A percentile compares a stretch with the other conserved stretches of the same genome.
Conservation (phyloP, 2,797 vertebrate genomes). For the Podarcis lilfordi region DNA sequence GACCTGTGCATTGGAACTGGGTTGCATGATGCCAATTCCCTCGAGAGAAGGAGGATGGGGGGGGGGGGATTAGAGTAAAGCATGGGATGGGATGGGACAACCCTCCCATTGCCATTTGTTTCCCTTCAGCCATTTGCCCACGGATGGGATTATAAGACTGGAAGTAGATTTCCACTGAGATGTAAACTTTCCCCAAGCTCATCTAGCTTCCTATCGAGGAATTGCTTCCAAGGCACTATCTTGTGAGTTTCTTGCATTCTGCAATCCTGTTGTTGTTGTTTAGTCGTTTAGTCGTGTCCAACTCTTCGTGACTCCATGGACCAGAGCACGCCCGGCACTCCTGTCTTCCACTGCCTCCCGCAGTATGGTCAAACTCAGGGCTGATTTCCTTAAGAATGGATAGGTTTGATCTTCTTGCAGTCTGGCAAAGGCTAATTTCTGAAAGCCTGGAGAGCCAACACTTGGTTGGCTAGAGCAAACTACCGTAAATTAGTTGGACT, state of each 20-base stretch:
- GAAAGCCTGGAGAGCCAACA: background rate
- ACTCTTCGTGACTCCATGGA: too few relatives aligned
- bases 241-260: background rate
- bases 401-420: too few relatives aligned
- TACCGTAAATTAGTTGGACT: background rate
- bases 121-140: background rate
- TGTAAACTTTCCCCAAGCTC: background rate
- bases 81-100: background rate
- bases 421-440: background rate
- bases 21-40: background rate
- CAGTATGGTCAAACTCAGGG: too few relatives aligned
- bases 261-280: too few relatives aligned
- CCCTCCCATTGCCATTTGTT: background rate
- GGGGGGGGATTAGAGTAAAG: background rate
- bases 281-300: too few relatives aligned
- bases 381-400: too few relatives aligned
- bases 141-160: background rate
- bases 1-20: background rate
- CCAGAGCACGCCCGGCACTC: too few relatives aligned
- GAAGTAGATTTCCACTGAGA: background rate
- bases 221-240: background rate
- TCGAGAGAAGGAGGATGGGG: background rate
- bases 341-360: too few relatives aligned
- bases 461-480: too few relatives aligned
- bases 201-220: background rate